A percentile compares a stretch with the other conserved stretches of the same genome.
Evolutionary conservation across 2,113 vertebrate species (phyloP).

Genomic region (Ivindomyrus marchei): DNA sequence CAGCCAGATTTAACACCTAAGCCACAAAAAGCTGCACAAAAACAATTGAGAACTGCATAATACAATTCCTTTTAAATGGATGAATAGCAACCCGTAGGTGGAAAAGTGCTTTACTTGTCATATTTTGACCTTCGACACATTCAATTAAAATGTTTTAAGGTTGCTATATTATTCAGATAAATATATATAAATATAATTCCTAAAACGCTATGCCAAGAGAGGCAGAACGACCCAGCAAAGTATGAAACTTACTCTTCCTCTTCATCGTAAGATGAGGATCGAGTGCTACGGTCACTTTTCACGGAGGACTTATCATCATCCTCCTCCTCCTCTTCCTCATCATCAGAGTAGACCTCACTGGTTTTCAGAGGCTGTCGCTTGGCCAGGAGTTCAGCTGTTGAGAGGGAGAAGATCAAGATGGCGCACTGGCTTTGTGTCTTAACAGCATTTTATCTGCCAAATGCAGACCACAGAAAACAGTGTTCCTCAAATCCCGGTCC

Average conservation of each 20-base stretch:
- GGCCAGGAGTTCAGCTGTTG: conserved; percentile 84
- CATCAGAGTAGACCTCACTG: conserved; percentile 95
- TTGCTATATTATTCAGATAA: neutral
- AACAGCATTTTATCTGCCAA: neutral
- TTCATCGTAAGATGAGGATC: conserved; percentile 85
- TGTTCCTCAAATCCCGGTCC: neutral
- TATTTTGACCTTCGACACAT: neutral
- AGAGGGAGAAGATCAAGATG: neutral
- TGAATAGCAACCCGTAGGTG: neutral
- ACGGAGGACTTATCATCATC: conserved; percentile 97
- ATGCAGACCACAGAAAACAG: neutral
- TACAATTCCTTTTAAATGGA: neutral
- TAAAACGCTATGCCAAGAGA: neutral
- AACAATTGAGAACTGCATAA: neutral
- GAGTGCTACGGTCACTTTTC: conserved; percentile 87
- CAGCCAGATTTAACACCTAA: neutral
- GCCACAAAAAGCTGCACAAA: neutral
- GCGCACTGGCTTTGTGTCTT: neutral
- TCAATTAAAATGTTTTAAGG: neutral
- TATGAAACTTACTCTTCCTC: conserved; percentile 80
- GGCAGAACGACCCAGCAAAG: neutral
- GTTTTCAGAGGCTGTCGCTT: conserved; percentile 95
- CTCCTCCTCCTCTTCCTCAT: conserved; percentile 93
- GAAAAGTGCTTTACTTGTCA: neutral
- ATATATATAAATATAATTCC: neutral